These are phyloP conservation scores for Lochmaea crataegi DNA, from an alignment of 2,888 invertebrate genomes.

Conservation along the genomic window DNA sequence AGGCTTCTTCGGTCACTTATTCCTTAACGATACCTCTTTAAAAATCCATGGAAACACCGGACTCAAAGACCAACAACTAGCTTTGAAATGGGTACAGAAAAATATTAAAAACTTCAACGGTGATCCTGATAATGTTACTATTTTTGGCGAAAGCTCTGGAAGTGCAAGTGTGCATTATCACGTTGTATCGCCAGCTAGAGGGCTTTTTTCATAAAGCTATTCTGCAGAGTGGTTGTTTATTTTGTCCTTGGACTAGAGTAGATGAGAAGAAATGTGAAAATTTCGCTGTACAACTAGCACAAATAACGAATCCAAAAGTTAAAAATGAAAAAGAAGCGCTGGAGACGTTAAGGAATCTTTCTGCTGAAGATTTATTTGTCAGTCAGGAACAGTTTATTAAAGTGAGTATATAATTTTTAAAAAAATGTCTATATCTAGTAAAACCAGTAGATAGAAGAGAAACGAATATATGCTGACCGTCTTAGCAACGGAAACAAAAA, in stretches of 20 bases:
- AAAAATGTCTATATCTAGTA: too few relatives aligned
- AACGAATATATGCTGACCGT: too few relatives aligned
- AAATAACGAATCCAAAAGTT: constrained; percentile 15
- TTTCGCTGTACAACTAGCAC: constrained; percentile 21
- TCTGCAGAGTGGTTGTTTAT: constrained; percentile 42
- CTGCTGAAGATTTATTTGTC: neutral
- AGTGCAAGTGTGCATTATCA: constrained; percentile 65
- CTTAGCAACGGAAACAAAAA: too few relatives aligned
- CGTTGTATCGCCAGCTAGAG: constrained; percentile 64
- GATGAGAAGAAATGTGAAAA: constrained; percentile 29
- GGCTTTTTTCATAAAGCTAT: constrained; percentile 48
- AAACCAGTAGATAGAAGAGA: too few relatives aligned
- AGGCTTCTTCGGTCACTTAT: constrained; percentile 67
- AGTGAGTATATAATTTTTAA: constrained; percentile 7
- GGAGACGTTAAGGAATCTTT: constrained; percentile 4
- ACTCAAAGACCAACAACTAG: constrained; percentile 66
- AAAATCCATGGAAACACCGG: constrained; percentile 68
- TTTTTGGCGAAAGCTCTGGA: constrained; percentile 68
- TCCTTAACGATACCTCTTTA: constrained; percentile 64
- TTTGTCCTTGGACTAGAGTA: constrained; percentile 43
- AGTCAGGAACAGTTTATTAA: neutral
- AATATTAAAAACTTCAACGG: constrained; percentile 64
- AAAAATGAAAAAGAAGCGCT: constrained; percentile 16
- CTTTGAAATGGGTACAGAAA: constrained; percentile 66
- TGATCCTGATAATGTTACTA: constrained; percentile 63